phyloP scores from a whole-genome alignment of 2,113 vertebrate genomes.

The Eulemur rufifrons region DNA sequence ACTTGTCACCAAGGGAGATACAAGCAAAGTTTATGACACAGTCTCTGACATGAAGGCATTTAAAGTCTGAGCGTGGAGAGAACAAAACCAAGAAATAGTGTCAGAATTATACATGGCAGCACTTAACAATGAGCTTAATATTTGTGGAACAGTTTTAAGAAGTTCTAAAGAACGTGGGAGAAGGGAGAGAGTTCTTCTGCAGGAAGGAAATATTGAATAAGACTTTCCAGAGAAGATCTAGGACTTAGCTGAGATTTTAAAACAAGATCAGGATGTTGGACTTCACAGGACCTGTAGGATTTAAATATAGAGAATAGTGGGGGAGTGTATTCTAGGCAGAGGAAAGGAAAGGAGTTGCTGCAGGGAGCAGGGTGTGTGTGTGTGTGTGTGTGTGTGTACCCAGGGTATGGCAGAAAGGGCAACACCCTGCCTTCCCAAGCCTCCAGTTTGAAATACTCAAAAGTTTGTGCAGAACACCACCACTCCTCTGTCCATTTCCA shows the following conservation, averaged over 20 bases:
- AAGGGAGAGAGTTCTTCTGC: neutral
- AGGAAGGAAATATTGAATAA: neutral
- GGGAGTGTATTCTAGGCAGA: neutral
- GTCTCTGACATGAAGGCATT: neutral
- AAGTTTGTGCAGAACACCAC: no score
- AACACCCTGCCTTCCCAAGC: neutral
- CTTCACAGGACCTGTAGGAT: neutral
- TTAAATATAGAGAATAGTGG: neutral
- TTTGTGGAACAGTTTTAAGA: neutral
- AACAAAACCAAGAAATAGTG: neutral
- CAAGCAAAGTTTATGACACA: neutral
- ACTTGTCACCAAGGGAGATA: neutral
- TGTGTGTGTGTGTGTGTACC: neutral
- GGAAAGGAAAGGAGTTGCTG: accelerated
- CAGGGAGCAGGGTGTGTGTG: neutral
- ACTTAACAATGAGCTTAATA: neutral
- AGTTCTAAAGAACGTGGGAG: neutral
- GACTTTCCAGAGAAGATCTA: neutral
- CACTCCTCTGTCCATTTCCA: accelerated
- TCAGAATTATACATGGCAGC: neutral
- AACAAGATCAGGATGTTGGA: neutral
- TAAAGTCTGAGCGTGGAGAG: neutral
- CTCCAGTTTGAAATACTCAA: neutral
- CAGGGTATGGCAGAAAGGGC: accelerated
- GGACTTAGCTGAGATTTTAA: neutral